A percentile compares a stretch with the other conserved stretches of the same genome.
These are phyloP conservation scores for Cygnus atratus DNA, from an alignment of 2,113 vertebrate species.

Conservation along the genomic window DNA sequence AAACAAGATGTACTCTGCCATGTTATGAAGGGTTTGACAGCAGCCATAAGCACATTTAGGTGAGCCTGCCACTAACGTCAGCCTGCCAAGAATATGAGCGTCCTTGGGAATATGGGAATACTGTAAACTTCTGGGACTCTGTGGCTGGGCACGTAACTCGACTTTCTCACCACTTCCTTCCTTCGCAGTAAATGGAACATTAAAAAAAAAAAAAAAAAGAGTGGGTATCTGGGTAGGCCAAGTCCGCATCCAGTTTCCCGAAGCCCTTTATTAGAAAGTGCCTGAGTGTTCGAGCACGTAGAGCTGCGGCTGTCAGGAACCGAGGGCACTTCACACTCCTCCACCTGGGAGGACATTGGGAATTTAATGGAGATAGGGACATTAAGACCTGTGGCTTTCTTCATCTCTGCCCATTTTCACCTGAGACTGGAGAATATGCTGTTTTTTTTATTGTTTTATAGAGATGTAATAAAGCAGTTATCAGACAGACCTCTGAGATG, in stretches of 20 bases:
- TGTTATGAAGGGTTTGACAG: not conserved
- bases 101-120: not conserved
- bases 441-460: not conserved
- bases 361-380: not conserved
- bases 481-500: not conserved
- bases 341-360: not conserved
- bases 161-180: slow-evolving; percentile 44
- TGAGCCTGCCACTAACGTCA: not conserved
- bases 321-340: not conserved
- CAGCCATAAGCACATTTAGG: not conserved
- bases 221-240: not conserved
- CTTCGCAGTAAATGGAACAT: not conserved
- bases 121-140: not conserved
- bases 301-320: not conserved
- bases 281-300: not conserved
- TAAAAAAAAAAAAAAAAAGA: not conserved
- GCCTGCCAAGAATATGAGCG: not conserved
- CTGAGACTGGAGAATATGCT: not conserved
- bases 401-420: not conserved
- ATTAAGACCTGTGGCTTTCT: not conserved
- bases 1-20: not conserved
- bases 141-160: not conserved
- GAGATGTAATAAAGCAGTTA: not conserved
- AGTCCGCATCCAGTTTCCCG: not conserved
- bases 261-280: slow-evolving; percentile 2